Evolutionary conservation across 2,113 vertebrate genomes (phyloP), one percentile per base, ranked within the genome.

Genomic region (Rhabdomys dilectus): DNA sequence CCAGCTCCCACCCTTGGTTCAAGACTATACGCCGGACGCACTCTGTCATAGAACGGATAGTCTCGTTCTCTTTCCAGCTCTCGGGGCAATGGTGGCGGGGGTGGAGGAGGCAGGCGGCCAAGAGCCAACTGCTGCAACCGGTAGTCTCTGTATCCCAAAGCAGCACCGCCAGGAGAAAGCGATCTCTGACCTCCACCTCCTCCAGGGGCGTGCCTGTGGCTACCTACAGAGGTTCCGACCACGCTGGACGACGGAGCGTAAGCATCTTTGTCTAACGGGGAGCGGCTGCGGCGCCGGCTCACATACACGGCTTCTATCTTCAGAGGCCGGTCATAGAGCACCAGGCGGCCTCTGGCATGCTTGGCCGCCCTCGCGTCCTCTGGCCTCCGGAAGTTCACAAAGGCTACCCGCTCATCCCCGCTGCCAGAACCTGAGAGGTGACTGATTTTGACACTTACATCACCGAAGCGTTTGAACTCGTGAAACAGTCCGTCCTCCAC

Each of bases 401-500:
- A 99, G 5, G 99, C 99, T 56, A 99, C 99, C 7, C 99, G 98
- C 86, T 99, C 99, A n/a, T 99, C 99, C 94, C 99, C 99, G 96
- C 98, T 99, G 75, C 98, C 98, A 9, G 98, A 98, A 6, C 98
- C 98, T 5, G 98, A 98, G 11, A 99, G 98, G 16, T 99, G 99
- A 97, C 99, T 99, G 93, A 99, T 99, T 97, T 99, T 99, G 7
- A 99, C 99, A 82, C 99, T 99, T 66, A 99, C 99, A 39, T 99
- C 99, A 0, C 99, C 99, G 62, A 99, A 99, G 95, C 99, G 99
- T 78, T 99, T 99, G 93, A 99, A 99, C 97, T 99, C 99, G 45
- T 99, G 99, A 95, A 99, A 99, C 0, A 99, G 99, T n/a, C 99
- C 99, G 91, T 99, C 99, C 97, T 99, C 99, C 64, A 99, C 99